phyloP scores from a whole-genome alignment of 2,113 vertebrate species.

The Crotalus helleri region DNA sequence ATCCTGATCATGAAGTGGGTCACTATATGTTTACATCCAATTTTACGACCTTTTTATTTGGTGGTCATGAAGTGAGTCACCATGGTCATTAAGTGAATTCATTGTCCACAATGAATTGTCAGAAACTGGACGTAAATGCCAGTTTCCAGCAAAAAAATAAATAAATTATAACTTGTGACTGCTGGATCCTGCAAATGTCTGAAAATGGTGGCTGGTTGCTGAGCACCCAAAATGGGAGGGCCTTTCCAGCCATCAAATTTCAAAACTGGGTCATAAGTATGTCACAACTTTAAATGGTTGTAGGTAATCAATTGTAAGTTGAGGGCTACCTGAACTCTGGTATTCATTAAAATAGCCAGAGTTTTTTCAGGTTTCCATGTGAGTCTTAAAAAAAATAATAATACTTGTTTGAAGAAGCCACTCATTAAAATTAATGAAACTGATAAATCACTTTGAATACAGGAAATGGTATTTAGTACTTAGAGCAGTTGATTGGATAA shows the following conservation, averaged over 20 bases:
- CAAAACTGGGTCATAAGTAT: background rate
- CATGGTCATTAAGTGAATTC: background rate
- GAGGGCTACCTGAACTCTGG: background rate
- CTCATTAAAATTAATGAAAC: background rate
- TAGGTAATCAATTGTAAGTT: background rate
- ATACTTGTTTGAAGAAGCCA: background rate
- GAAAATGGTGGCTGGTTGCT: background rate
- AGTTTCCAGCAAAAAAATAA: background rate
- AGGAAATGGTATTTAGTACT: background rate
- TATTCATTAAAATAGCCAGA: background rate
- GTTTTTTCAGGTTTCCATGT: background rate
- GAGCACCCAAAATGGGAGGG: background rate
- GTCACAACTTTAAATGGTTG: background rate
- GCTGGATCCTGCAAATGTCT: background rate
- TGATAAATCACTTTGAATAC: background rate
- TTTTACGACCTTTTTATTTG: background rate
- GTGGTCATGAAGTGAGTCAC: background rate
- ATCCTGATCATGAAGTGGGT: background rate
- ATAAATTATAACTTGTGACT: background rate
- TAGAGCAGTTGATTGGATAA: background rate
- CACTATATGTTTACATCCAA: background rate
- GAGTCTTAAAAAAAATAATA: background rate
- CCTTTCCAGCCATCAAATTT: background rate
- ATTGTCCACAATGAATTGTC: background rate
- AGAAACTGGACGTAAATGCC: background rate